Evolutionary conservation across 2,797 vertebrate species (phyloP), one percentile per base, ranked within the genome.

Genomic region (Saxicola maurus): DNA sequence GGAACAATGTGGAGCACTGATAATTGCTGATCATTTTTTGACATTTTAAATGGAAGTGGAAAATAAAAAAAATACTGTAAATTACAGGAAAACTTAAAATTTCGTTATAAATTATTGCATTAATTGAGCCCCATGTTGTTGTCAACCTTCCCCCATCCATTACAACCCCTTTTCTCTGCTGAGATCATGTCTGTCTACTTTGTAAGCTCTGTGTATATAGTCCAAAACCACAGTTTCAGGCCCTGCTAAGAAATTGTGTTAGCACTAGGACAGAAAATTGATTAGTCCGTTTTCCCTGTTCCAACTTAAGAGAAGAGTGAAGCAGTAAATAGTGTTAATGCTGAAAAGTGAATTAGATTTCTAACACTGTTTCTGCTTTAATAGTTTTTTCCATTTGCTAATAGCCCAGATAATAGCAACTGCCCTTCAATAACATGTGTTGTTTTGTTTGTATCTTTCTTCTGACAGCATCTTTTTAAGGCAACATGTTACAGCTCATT

Each of bases 361-460:
- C 86, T 92, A 92, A 84, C 80, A 79, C 74, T 72, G 62, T 93
- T 95, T 91, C 86, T 91, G 53, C 72, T 91, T 92, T 93, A 94
- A 94, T 88, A 94, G 90, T 87, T 93, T 92, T 87, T 95, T 86
- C 86, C 92, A 90, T 93, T 93, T 92, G 81, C 89, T 95, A 95
- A 95, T 95, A 95, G 87, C 66, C 72, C 73, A 75, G 85, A 90
- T 95, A 95, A 94, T 94, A 95, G 71, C 81, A 88, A 67, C 75
- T 93, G 90, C 61, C 72, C 83, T 94, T 90, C 91, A 91, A 57
- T 84, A 95, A 82, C 86, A 65, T 69, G 86, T 76, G 68, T 67
- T 92, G 72, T 67, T 95, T 86, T 95, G 78, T 92, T 90, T 89
- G 78, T 82, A 69, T 91, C 71, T 90, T 87, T 91, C 82, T 88